Base-by-base conservation (phyloP, 2,113 vertebrate species). In the Callionymus lyra region DNA sequence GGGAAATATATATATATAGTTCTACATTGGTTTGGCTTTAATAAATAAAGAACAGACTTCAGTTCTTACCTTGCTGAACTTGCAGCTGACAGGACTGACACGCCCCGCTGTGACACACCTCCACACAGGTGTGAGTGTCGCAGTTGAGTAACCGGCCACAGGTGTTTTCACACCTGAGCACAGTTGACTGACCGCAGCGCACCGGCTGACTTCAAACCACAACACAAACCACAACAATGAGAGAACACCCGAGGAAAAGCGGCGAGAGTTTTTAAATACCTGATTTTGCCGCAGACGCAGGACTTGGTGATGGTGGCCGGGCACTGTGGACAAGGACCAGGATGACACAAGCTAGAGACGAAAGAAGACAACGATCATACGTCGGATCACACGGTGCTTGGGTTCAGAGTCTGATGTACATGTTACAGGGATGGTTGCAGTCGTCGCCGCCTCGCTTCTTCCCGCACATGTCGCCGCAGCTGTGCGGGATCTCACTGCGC, bases 401-500 rank as follows among this genome's bases (percentile, higher is more conserved):
- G 12, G 27, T 27, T n/a, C n/a, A n/a, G n/a, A 10, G 19, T 27
- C 2, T 9, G 39, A 19, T 12, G n/a, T 33, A 98, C 95, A 99
- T 97, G 69, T 97, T 99, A 83, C 95, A 99, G 50, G 89, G 86
- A 72, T 99, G 95, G 39, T 88, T 91, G 68, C 95, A 99, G 72
- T 93, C 90, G 51, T 77, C 79, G 56, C 88, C 82, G 35, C 88
- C 87, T 47, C 92, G 87, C 76, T 88, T 94, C 86, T 88, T 99
- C 56, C 93, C 90, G 82, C 95, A 99, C 68, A 99, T 88, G 19
- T 99, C 93, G 34, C 94, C 95, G 78, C 95, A 99, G 79, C 94
- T 99, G 81, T 99, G 94, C 17, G 95, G 95, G 67, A 99, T 99
- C 86, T 98, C 94, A 65, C 84, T 93, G 74, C 89, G 91, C 64